These are phyloP conservation scores for Sigmodon hispidus DNA, from an alignment of 2,113 vertebrate species.

Conservation along the genomic window DNA sequence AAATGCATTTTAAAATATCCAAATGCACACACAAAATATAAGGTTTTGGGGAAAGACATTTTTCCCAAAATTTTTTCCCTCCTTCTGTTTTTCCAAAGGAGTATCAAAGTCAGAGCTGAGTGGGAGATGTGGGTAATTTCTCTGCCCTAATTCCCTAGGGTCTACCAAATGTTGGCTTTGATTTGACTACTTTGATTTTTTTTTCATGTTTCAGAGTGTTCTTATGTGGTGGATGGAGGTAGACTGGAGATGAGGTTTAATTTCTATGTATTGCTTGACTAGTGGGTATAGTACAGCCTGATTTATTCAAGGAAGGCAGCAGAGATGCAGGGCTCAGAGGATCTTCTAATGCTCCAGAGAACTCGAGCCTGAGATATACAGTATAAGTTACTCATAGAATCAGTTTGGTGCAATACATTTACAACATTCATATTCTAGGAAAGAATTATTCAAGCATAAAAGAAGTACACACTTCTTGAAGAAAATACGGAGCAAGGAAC, in stretches of 20 bases:
- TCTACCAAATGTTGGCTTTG: not conserved
- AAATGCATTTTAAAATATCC: not conserved
- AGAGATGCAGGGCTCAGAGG: not conserved
- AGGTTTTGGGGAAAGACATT: not conserved
- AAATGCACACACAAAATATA: conserved; percentile 19
- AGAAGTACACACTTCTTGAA: not conserved
- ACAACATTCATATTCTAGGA: not conserved
- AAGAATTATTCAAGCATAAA: not conserved
- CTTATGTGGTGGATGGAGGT: not conserved
- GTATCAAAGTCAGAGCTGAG: not conserved
- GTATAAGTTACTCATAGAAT: not conserved
- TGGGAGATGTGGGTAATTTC: not conserved
- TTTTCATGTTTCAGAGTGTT: not conserved
- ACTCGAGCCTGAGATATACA: not conserved
- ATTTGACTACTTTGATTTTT: not conserved
- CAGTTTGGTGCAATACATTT: not conserved
- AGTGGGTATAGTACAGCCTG: not conserved
- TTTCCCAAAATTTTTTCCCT: not conserved
- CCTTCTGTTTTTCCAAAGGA: conserved; percentile 29
- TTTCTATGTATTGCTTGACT: not conserved
- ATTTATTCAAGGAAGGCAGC: not conserved
- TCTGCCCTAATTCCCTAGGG: not conserved
- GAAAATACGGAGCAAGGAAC: not conserved
- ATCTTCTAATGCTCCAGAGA: not conserved
- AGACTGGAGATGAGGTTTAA: not conserved